Evolutionary conservation across 2,113 vertebrate genomes (phyloP).

Genomic region (Terrapene triunguis): DNA sequence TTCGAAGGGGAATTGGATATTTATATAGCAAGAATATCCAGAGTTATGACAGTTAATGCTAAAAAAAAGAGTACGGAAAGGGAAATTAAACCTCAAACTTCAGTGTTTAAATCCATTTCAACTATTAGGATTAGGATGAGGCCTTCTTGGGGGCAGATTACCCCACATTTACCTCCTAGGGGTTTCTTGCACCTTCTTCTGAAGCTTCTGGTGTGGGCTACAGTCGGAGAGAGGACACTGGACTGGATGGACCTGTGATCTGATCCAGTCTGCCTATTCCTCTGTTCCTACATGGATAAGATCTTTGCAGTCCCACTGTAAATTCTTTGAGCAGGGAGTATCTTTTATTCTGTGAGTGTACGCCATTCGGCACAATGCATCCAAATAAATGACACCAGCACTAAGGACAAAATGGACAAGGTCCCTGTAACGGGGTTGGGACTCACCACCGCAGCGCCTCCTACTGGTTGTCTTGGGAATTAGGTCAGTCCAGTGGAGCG

Average conservation of each 20-base stretch:
- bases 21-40: not conserved
- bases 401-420: not conserved
- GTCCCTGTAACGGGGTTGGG: not conserved
- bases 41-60: not conserved
- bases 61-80: not conserved
- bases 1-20: not conserved
- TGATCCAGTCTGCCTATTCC: not conserved
- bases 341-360: fast-evolving
- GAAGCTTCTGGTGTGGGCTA: not conserved
- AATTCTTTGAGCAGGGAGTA: fast-evolving
- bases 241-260: not conserved
- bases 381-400: not conserved
- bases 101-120: not conserved
- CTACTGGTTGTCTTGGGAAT: too few species aligned
- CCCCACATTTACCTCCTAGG: not conserved
- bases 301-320: not conserved
- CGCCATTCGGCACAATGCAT: not conserved
- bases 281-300: not conserved
- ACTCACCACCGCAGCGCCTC: too few species aligned
- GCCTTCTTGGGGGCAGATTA: not conserved
- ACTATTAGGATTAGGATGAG: not conserved
- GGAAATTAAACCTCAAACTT: not conserved
- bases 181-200: not conserved
- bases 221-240: fast-evolving
- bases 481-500: too few species aligned